Conservation (phyloP, 2,113 vertebrate species). For the Australoheros scitulus region DNA sequence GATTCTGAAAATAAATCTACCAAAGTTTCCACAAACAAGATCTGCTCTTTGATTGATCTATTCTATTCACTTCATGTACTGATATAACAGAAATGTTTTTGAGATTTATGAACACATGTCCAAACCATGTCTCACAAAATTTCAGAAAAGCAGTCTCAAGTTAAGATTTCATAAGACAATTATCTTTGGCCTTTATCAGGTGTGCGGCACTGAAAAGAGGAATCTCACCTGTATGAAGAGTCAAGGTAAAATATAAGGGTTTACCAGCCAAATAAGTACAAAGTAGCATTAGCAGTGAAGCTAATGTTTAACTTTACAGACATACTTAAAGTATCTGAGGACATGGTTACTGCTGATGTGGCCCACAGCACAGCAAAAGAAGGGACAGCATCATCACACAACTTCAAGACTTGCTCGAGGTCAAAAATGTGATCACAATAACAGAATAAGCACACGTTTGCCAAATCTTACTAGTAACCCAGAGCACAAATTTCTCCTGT, state of each 20-base stretch:
- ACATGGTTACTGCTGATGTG: background rate
- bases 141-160: background rate
- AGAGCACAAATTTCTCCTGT: background rate
- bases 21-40: background rate
- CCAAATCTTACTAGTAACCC: background rate
- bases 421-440: background rate
- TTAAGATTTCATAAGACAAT: background rate
- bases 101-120: background rate
- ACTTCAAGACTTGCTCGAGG: background rate
- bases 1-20: constrained; percentile 22
- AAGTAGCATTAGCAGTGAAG: too few relatives aligned
- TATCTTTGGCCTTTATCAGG: background rate
- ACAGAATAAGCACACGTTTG: background rate
- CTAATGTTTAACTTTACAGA: too few relatives aligned
- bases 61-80: background rate
- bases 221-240: background rate
- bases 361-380: fast-evolving
- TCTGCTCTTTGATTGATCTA: background rate
- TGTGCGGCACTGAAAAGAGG: background rate
- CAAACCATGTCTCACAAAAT: background rate
- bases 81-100: background rate
- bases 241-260: background rate
- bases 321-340: background rate
- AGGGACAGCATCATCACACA: background rate
- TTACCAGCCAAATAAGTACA: background rate